A percentile compares a stretch with the other conserved stretches of the same genome.
Conservation (phyloP, 1,140 invertebrate genomes). For the Littorina saxatilis region DNA sequence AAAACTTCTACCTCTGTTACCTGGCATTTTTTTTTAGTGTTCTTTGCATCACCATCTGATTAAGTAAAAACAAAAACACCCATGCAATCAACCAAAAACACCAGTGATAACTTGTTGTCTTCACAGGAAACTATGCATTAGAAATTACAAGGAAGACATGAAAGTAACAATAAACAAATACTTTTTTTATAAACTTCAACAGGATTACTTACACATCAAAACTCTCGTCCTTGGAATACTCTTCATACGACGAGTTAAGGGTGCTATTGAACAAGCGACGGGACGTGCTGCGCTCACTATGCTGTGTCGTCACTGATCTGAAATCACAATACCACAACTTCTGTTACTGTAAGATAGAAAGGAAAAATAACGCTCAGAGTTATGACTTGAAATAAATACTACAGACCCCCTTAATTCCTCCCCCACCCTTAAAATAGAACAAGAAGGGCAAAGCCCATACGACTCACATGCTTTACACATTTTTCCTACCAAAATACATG, state of each 20-base stretch:
- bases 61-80: neutral
- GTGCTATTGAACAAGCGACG: conserved; percentile 1
- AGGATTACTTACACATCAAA: conserved; percentile 40
- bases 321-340: neutral
- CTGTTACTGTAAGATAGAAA: neutral
- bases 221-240: conserved; percentile 14
- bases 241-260: neutral
- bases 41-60: neutral
- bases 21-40: neutral
- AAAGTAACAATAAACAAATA: too few species aligned
- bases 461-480: too few species aligned
- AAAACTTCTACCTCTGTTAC: too few species aligned
- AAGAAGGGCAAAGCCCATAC: too few species aligned
- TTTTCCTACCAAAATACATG: too few species aligned
- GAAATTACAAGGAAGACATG: too few species aligned
- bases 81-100: neutral
- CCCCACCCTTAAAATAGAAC: neutral
- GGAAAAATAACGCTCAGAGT: too few species aligned
- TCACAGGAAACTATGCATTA: too few species aligned
- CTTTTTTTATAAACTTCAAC: neutral
- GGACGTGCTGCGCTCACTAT: neutral
- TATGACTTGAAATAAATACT: too few species aligned
- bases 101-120: too few species aligned
- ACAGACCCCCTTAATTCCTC: too few species aligned
- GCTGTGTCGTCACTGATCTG: neutral